These are phyloP conservation scores for Tetraneura akinire DNA, from an alignment of 1,140 invertebrate species.

Conservation along the genomic window DNA sequence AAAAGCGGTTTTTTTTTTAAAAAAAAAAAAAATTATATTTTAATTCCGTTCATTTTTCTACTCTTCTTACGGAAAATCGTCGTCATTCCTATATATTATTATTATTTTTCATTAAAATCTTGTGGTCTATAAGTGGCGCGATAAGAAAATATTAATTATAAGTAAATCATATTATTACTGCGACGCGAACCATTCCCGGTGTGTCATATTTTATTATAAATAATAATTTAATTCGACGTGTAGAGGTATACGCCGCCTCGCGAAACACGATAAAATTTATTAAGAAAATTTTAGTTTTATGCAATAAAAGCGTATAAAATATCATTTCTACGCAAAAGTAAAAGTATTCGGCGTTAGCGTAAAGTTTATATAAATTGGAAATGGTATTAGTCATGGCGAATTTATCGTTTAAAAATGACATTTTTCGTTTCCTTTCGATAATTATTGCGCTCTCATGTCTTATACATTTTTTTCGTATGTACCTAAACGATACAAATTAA, in stretches of 20 bases:
- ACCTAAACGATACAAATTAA: too few relatives aligned
- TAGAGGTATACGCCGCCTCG: neutral
- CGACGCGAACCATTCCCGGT: neutral
- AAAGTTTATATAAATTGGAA: conserved; percentile 45
- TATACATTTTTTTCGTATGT: neutral
- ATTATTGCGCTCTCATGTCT: neutral
- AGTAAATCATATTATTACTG: neutral
- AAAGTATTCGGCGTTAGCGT: conserved; percentile 20
- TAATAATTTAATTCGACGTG: conserved; percentile 28
- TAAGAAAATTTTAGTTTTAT: conserved; percentile 34
- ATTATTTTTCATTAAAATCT: neutral
- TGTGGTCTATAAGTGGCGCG: neutral
- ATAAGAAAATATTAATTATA: neutral
- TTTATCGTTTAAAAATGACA: conserved; percentile 22
- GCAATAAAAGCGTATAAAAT: conserved; percentile 27
- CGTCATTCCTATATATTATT: too few relatives aligned
- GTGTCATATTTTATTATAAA: conserved; percentile 22
- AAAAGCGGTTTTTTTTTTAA: neutral
- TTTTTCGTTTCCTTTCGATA: conserved; percentile 14
- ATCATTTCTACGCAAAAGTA: conserved; percentile 24
- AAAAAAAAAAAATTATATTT: too few relatives aligned
- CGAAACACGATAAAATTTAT: conserved; percentile 26
- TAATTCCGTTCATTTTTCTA: too few relatives aligned
- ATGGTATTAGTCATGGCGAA: conserved; percentile 39
- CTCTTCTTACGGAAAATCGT: too few relatives aligned